phyloP scores from a whole-genome alignment of 37 sponge, comb jelly and placozoan species.

The Tethya wilhelma region DNA sequence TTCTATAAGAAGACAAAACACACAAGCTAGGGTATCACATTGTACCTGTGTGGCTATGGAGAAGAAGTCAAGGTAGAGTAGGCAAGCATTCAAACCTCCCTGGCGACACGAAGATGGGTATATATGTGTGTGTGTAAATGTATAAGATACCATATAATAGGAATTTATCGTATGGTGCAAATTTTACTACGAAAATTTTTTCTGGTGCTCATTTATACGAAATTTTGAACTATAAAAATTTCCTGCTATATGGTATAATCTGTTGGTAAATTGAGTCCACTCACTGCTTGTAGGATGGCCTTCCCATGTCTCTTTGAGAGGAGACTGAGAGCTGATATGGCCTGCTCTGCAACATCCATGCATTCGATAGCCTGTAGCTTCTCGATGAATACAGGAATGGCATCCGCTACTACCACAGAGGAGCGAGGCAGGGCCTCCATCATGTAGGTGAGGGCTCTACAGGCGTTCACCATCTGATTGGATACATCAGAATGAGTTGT shows the following conservation, averaged over 20 bases:
- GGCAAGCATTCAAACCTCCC: slow-evolving; percentile 90
- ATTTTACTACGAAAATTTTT: too few relatives aligned
- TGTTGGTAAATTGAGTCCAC: too few relatives aligned
- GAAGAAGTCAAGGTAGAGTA: slow-evolving; percentile 97
- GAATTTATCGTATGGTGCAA: too few relatives aligned
- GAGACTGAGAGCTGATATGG: slow-evolving; percentile 89
- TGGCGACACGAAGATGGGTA: slow-evolving; percentile 8
- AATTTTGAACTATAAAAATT: too few relatives aligned
- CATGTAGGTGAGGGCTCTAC: slow-evolving; percentile 95
- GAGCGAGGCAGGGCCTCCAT: slow-evolving; percentile 95
- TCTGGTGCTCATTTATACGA: too few relatives aligned
- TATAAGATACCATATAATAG: neutral
- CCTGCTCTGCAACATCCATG: slow-evolving; percentile 99
- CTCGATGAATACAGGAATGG: slow-evolving; percentile 80
- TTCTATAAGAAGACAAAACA: neutral
- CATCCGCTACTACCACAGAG: slow-evolving; percentile 67
- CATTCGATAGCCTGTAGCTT: slow-evolving; percentile 89
- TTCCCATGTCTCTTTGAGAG: slow-evolving; percentile 85
- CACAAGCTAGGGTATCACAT: neutral
- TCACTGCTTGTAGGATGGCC: slow-evolving; percentile 86
- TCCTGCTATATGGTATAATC: too few relatives aligned
- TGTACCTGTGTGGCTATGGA: slow-evolving; percentile 87
- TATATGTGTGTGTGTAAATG: neutral
- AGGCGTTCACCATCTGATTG: slow-evolving; percentile 87
- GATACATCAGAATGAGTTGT: neutral